Percentiles rank a stretch among this genome's conserved stretches.
Evolutionary conservation across 2,113 vertebrate species (phyloP).

Genomic region (Mormoops blainvillei): DNA sequence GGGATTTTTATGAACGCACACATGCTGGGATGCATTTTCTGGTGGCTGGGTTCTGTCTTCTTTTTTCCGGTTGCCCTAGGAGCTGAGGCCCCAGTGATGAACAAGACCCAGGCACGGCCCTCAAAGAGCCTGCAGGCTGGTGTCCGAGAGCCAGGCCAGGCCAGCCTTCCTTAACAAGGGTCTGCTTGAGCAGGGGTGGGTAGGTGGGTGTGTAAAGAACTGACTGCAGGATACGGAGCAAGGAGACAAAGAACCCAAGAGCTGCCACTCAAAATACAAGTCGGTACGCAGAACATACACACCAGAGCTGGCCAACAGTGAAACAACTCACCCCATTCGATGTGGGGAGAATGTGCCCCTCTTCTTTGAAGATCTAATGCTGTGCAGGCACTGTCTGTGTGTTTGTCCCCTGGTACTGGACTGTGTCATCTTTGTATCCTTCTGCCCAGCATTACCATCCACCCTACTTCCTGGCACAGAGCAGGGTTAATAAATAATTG

Average conservation of each 20-base stretch:
- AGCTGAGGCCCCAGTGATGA: not conserved
- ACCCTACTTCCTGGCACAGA: not conserved
- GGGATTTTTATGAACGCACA: constrained; percentile 4
- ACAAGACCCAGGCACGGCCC: not conserved
- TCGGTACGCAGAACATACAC: not conserved
- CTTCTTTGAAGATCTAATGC: not conserved
- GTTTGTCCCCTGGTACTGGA: not conserved
- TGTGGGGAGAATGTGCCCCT: accelerated
- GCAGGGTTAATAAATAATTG: not conserved
- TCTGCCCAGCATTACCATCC: not conserved
- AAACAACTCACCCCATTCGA: accelerated
- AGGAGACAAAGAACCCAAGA: not conserved
- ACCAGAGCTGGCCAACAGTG: accelerated
- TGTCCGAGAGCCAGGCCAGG: not conserved
- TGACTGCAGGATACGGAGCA: not conserved
- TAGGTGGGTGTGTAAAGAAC: not conserved
- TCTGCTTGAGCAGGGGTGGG: not conserved
- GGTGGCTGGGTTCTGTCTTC: not conserved
- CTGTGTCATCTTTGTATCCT: not conserved
- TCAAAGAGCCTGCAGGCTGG: not conserved
- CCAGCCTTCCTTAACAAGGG: not conserved
- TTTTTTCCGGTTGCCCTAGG: not conserved
- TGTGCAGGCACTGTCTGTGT: not conserved
- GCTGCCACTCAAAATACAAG: not conserved
- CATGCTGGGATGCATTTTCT: not conserved